Base-by-base conservation (phyloP, 2,888 invertebrate species). In the Macrophya alboannulata region DNA sequence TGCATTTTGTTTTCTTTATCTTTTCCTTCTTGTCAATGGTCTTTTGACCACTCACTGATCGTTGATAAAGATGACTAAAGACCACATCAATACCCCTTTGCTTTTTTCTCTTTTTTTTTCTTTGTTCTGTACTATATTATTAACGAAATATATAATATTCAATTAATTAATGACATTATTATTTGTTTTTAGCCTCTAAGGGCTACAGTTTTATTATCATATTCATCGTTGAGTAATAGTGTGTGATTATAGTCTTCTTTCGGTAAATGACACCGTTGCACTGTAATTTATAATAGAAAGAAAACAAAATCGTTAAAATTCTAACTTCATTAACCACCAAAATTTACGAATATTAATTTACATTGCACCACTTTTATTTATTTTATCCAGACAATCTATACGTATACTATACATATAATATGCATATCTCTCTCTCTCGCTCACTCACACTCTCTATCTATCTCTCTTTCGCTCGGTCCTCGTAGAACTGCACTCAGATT, bases 1-100 rank as follows among this genome's bases (percentile, higher is more conserved):
- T 96, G 96, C 96, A 96, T 96, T 82, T 65, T 65, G 17, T 83
- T 68, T 83, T 68, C 31, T 31, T 31, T 31, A 31, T 31, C 31
- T 31, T 31, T 31, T 31, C 3, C 31, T 31, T 3, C 31, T 31
- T 31, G 31, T 31, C 31, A n/a, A 25, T 48, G 12, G 31, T 83
- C 25, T 82, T 68, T 68, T 51, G 62, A 81, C 81, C 81, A 81
- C 59, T 81, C 62, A 81, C 37, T 79, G 79, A 25, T 59, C 59
- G 6, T n/a, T 62, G 51, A 48, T 77, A 21, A 77, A 77, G 25
- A 77, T 15, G 81, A 81, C 62, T 25, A 81, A 1, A 43, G 25
- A 59, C 77, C 77, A 77, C 77, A 77, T 77, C 51, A 55, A 77
- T 37, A 55, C 55, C 51, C 31, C 21, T 62, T n/a, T 62, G 0